Evolutionary conservation across 2,888 invertebrate species (phyloP), one percentile per base, ranked within the genome.

Genomic region (Hololepta plana): DNA sequence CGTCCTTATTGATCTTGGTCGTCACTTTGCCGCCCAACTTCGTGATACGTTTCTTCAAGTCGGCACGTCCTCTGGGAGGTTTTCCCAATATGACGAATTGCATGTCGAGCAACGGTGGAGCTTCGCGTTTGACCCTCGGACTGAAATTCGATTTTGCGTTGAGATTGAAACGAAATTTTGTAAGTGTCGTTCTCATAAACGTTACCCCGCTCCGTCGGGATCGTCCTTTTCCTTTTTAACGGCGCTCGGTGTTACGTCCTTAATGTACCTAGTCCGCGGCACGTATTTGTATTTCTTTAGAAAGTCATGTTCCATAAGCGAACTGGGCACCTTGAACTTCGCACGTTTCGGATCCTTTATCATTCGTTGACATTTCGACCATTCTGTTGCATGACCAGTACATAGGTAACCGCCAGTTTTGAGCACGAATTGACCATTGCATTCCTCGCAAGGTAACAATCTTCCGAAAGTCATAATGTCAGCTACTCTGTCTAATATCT

Each of bases 401-500:
- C 96, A 98, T 34, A 70, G 64, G 48, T 96, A 98, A 3, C 84
- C 81, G 31, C 67, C 60, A 14, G 76, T 73, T 29, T 58, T 59
- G 40, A 73, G 68, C 17, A 64, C 55, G 11, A 77, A 61, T 43
- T 85, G 77, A 0, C 82, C 82, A 2, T 59, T 50, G 46, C 96
- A 98, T 39, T 76, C 72, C 1, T 67, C 50, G 42, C 96, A 98
- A 0, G 67, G 67, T 32, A 64, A 52, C 3, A 88, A 58, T 2
- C 72, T 68, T 15, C 96, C 98, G 57, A 96, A 98, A 0, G 74
- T 66, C 68, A 96, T 74, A 15, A 71, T 62, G 53, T 98, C 96
- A 6, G 81, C 65, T 4, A 90, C 49, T 26, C 63, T 62, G 49
- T 90, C 84, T 29, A 81, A 47, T 29, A 76, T 64, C 79, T 85